These are phyloP conservation scores for Ichneumon xanthorius DNA, from an alignment of 2,888 invertebrate genomes.

Conservation along the genomic window DNA sequence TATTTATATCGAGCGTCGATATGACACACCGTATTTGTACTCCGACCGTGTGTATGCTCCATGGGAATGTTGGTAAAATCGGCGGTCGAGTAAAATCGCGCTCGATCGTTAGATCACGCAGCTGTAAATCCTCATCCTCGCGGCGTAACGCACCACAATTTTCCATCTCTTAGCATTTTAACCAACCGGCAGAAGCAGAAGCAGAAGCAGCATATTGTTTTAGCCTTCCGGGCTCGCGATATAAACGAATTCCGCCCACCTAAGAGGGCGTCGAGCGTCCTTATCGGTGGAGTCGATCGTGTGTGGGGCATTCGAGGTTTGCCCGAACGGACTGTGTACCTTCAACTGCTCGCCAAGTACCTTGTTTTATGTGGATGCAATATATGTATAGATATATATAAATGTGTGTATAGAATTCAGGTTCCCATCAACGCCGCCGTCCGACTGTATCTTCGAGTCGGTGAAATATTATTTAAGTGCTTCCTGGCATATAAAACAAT, in stretches of 20 bases:
- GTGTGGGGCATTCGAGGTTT: conserved; percentile 50
- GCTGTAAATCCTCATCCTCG: conserved; percentile 60
- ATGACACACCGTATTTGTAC: conserved; percentile 3
- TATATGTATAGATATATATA: conserved; percentile 23
- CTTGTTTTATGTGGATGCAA: conserved; percentile 25
- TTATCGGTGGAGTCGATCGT: conserved; percentile 71
- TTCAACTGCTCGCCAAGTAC: conserved; percentile 50
- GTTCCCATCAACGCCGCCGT: conserved; percentile 57
- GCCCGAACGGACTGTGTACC: conserved; percentile 47
- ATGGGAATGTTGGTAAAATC: conserved; percentile 37
- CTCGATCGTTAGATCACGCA: conserved; percentile 54
- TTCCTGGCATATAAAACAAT: conserved; percentile 83
- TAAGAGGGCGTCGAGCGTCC: conserved; percentile 67
- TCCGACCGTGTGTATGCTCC: background rate
- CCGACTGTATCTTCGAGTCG: conserved; percentile 71
- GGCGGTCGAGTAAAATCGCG: conserved; percentile 52
- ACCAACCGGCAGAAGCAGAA: conserved; percentile 40
- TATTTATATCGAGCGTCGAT: conserved; percentile 25
- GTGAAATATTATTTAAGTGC: conserved; percentile 84
- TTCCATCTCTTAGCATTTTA: conserved; percentile 64
- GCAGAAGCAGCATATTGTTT: conserved; percentile 67
- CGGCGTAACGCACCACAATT: conserved; percentile 69
- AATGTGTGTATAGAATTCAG: conserved; percentile 34
- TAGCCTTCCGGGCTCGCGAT: conserved; percentile 70
- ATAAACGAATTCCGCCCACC: conserved; percentile 81